Percentiles rank a stretch among this genome's conserved stretches.
Evolutionary conservation across 2,888 invertebrate genomes (phyloP).

Genomic region (Latheticus oryzae): DNA sequence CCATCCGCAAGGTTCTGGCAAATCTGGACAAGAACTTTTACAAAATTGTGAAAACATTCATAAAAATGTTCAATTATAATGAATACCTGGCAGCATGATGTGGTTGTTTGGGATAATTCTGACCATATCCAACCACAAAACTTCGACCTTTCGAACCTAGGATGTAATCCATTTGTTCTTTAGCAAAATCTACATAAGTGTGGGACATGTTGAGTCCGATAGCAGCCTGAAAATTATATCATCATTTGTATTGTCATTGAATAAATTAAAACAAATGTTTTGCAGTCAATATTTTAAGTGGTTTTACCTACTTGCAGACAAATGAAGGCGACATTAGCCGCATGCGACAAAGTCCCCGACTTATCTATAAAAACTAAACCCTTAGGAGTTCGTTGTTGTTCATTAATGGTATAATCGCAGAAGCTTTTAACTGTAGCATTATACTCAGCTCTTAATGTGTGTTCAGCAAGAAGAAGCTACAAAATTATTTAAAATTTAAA

Average conservation of each 20-base stretch:
- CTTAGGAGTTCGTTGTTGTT: conserved; percentile 67
- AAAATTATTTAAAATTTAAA: conserved; percentile 30
- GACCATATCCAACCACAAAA: conserved; percentile 69
- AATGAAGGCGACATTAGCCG: conserved; percentile 69
- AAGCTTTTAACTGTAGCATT: conserved; percentile 64
- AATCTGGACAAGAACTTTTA: conserved; percentile 68
- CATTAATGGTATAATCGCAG: conserved; percentile 67
- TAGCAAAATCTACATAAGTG: conserved; percentile 67
- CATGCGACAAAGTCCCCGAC: conserved; percentile 69
- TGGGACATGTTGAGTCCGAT: conserved; percentile 56
- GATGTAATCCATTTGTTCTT: conserved; percentile 69
- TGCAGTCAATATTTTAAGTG: too few relatives aligned
- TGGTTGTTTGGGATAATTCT: conserved; percentile 68
- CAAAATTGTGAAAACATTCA: not conserved
- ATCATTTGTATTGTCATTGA: not conserved
- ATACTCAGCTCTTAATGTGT: conserved; percentile 64
- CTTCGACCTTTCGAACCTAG: conserved; percentile 69
- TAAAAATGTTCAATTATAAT: not conserved
- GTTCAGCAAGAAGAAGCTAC: conserved; percentile 66
- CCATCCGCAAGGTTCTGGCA: conserved; percentile 67
- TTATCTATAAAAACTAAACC: conserved; percentile 69
- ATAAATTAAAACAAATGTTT: too few relatives aligned
- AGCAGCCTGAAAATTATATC: conserved; percentile 58
- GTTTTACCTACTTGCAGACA: conserved; percentile 65
- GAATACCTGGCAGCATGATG: conserved; percentile 69